A percentile compares a stretch with the other conserved stretches of the same genome.
These are phyloP conservation scores for Heteropelma amictum DNA, from an alignment of 2,888 invertebrate genomes.

Conservation along the genomic window DNA sequence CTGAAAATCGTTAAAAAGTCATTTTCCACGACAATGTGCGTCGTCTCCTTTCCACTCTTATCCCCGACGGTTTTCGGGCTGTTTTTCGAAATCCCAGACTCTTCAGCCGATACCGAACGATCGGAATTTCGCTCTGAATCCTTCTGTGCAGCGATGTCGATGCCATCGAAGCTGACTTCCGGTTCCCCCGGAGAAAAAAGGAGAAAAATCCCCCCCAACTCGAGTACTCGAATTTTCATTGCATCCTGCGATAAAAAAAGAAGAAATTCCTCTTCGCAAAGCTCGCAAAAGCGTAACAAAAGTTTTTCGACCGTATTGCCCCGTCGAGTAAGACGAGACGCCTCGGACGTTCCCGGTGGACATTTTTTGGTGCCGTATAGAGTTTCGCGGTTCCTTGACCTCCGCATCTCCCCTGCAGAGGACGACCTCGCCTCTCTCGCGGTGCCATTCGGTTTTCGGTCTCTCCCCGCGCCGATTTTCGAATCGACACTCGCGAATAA, in stretches of 20 bases:
- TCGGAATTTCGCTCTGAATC: too few relatives aligned
- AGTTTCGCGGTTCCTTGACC: conserved; percentile 33
- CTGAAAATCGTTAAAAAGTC: conserved; percentile 56
- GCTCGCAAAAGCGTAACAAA: not conserved
- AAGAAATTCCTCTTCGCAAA: not conserved
- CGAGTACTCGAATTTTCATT: not conserved
- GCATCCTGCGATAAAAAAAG: too few relatives aligned
- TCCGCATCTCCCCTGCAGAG: not conserved
- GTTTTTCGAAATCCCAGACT: too few relatives aligned
- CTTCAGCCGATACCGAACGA: too few relatives aligned
- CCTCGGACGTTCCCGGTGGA: not conserved
- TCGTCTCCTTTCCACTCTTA: conserved; percentile 4
- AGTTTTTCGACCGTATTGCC: conserved; percentile 3
- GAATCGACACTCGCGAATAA: too few relatives aligned
- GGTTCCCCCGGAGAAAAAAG: too few relatives aligned
- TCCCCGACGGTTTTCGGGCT: not conserved
- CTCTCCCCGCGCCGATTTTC: too few relatives aligned
- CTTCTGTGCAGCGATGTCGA: too few relatives aligned
- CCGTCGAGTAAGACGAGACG: conserved; percentile 31
- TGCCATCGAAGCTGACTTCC: too few relatives aligned
- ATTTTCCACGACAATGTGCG: conserved; percentile 50
- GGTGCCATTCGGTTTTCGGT: not conserved
- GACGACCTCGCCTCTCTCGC: not conserved
- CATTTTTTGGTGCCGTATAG: conserved; percentile 32
- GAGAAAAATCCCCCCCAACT: too few relatives aligned